Evolutionary conservation across 1,140 invertebrate genomes (phyloP).

Genomic region (fruit fly (Drosophila melanogaster)): DNA sequence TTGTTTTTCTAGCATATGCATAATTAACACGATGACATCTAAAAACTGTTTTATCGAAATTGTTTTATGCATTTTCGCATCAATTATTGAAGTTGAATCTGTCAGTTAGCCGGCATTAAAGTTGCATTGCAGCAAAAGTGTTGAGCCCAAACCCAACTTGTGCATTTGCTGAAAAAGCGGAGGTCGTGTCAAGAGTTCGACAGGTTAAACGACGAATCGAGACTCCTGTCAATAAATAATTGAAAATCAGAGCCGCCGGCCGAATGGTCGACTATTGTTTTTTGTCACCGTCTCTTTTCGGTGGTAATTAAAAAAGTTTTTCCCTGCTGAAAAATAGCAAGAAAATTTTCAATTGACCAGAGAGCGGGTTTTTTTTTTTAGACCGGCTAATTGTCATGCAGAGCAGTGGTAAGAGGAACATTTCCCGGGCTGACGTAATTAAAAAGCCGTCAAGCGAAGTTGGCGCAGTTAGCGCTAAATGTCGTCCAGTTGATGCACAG

Average conservation of each 20-base stretch:
- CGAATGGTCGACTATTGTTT: conserved; percentile 20
- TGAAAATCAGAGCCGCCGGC: conserved; percentile 62
- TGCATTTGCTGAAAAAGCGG: background rate
- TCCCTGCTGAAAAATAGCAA: conserved; percentile 33
- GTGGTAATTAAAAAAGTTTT: conserved; percentile 80
- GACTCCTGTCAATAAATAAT: conserved; percentile 72
- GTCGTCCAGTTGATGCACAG: conserved; percentile 77
- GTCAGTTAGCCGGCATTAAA: conserved; percentile 17
- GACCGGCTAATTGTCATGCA: conserved; percentile 66
- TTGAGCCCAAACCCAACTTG: conserved; percentile 22
- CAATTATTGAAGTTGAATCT: conserved; percentile 15
- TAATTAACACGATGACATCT: background rate
- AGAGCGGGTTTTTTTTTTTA: conserved; percentile 48
- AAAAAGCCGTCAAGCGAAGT: conserved; percentile 75
- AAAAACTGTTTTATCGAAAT: background rate
- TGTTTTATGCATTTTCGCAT: background rate
- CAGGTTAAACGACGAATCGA: conserved; percentile 69
- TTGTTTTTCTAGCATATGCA: background rate
- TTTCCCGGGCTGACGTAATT: conserved; percentile 70
- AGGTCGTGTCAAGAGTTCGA: conserved; percentile 62
- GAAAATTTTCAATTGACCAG: conserved; percentile 56
- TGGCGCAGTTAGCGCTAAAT: conserved; percentile 64
- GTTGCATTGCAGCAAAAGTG: conserved; percentile 39
- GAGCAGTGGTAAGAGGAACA: conserved; percentile 15
- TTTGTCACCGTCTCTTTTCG: conserved; percentile 45